phyloP scores from a whole-genome alignment of 2,113 vertebrate species.

The Sisor rabdophorus region DNA sequence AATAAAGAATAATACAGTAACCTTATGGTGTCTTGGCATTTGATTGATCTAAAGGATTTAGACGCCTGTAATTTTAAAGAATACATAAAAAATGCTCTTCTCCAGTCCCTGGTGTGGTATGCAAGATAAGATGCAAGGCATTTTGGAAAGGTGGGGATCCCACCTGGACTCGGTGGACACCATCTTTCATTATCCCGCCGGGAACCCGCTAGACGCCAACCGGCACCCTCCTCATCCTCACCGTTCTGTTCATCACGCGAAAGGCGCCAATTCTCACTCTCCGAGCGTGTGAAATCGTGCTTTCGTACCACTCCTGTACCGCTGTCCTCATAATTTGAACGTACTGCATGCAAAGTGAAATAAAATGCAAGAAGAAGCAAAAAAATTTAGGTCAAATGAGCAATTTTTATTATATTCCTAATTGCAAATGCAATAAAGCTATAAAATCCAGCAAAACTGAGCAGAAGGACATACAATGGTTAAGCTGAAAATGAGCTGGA shows the following conservation, averaged over 20 bases:
- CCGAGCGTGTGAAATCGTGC: conserved; percentile 92
- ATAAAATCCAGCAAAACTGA: not conserved
- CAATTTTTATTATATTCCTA: too few relatives aligned
- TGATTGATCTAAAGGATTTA: not conserved
- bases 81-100: not conserved
- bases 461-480: conserved; percentile 66
- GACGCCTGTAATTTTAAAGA: not conserved
- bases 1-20: not conserved
- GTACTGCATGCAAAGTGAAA: conserved; percentile 66
- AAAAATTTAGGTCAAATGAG: not conserved
- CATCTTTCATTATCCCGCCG: conserved; percentile 85
- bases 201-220: conserved; percentile 81
- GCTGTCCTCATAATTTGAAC: conserved; percentile 88
- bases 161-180: conserved; percentile 90
- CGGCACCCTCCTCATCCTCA: conserved; percentile 89
- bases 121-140: not conserved
- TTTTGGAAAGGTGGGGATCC: conserved; percentile 48
- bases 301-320: conserved; percentile 78
- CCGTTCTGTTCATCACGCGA: conserved; percentile 92
- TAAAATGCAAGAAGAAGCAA: not conserved
- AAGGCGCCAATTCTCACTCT: conserved; percentile 94
- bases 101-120: not conserved
- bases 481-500: conserved; percentile 71
- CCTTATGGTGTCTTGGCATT: not conserved
- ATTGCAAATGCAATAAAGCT: not conserved